These are phyloP conservation scores for Silurus glanis DNA, from an alignment of 2,113 vertebrate species.

Conservation along the genomic window DNA sequence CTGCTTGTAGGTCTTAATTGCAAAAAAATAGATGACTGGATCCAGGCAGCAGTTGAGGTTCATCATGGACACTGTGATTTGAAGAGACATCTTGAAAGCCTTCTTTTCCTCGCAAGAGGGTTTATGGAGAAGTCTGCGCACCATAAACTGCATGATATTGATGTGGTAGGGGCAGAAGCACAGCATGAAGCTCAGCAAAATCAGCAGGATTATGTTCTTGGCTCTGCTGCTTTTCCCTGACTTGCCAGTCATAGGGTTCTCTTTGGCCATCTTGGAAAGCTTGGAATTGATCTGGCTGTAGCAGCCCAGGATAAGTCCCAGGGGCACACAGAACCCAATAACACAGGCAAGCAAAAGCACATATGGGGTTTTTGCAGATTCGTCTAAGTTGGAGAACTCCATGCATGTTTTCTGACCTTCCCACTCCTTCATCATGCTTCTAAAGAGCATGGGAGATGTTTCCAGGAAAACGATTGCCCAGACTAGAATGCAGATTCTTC, in stretches of 20 bases:
- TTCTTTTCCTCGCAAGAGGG: constrained; percentile 70
- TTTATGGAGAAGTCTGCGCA: constrained; percentile 64
- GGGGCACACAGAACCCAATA: constrained; percentile 75
- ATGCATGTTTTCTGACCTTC: constrained; percentile 75
- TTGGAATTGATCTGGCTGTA: constrained; percentile 76
- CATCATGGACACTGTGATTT: constrained; percentile 80
- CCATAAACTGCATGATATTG: constrained; percentile 79
- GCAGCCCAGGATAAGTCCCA: constrained; percentile 77
- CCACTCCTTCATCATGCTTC: constrained; percentile 60
- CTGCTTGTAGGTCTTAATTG: constrained; percentile 80
- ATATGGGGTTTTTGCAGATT: constrained; percentile 66
- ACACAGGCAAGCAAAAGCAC: constrained; percentile 72
- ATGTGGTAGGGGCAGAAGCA: constrained; percentile 84
- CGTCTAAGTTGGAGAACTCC: constrained; percentile 77
- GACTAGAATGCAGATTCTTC: constrained; percentile 67
- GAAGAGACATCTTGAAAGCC: constrained; percentile 75
- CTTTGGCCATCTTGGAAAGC: constrained; percentile 69
- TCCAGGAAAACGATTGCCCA: constrained; percentile 77
- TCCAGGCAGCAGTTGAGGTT: constrained; percentile 84
- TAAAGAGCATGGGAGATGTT: constrained; percentile 71
- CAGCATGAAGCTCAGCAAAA: constrained; percentile 73
- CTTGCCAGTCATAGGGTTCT: constrained; percentile 66
- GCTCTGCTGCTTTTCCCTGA: constrained; percentile 69
- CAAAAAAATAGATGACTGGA: constrained; percentile 85
- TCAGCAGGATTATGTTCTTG: constrained; percentile 75